phyloP scores from a whole-genome alignment of 2,113 vertebrate genomes.

The Bolborhynchus lineola region DNA sequence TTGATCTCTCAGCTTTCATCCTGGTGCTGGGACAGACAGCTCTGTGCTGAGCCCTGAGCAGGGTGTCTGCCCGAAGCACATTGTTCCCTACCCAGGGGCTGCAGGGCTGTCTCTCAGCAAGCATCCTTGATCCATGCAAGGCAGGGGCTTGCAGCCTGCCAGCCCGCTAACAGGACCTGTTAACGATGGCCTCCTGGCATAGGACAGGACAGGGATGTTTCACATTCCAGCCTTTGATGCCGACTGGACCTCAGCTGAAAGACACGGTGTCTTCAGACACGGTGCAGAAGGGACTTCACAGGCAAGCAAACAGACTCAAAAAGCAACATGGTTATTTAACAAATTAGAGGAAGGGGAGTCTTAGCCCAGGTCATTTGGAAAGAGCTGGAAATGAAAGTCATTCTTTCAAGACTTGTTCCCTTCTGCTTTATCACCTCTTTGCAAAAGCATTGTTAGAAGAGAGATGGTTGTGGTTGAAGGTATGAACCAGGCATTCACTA shows the following conservation, averaged over 20 bases:
- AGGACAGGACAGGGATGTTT: constrained; percentile 50
- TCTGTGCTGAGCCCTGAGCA: neutral
- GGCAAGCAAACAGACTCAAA: neutral
- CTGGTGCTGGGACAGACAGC: neutral
- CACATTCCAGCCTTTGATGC: constrained; percentile 75
- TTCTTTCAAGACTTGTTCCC: accelerated
- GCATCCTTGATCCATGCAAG: neutral
- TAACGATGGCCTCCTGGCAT: constrained; percentile 48
- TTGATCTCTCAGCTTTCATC: constrained; percentile 38
- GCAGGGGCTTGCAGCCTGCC: neutral
- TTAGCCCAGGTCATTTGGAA: neutral
- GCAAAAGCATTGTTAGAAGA: neutral
- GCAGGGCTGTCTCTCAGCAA: constrained; percentile 58
- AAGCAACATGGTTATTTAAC: accelerated
- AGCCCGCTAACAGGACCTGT: constrained; percentile 74
- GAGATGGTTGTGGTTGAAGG: neutral
- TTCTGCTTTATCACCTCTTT: neutral
- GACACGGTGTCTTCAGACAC: neutral
- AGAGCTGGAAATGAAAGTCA: neutral
- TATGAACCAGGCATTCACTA: neutral
- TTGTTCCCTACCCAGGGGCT: neutral
- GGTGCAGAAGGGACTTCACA: neutral
- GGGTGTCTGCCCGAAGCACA: neutral
- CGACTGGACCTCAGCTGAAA: constrained; percentile 39
- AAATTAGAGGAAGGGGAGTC: neutral